Conservation (phyloP, 2,888 invertebrate genomes). For the Oligia fasciuncula region DNA sequence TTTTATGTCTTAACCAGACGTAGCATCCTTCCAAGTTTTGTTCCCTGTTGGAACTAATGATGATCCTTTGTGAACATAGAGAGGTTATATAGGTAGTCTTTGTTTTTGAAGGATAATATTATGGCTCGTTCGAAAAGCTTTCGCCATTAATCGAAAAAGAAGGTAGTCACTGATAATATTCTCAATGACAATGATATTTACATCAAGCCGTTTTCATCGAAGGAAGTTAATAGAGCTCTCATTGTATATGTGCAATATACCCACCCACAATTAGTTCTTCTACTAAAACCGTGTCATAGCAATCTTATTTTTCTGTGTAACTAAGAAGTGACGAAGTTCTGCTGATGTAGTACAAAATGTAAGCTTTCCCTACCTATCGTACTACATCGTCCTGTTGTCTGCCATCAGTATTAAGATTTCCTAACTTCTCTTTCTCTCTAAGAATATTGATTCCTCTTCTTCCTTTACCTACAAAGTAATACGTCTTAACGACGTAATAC, state of each 20-base stretch:
- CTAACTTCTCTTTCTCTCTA: neutral
- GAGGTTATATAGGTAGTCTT: too few relatives aligned
- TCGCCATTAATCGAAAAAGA: neutral
- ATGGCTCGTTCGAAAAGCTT: neutral
- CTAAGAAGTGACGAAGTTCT: neutral
- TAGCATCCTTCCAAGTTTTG: neutral
- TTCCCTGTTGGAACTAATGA: neutral
- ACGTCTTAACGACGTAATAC: conserved; percentile 31
- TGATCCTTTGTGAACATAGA: neutral
- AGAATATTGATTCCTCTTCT: neutral
- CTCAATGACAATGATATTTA: too few relatives aligned
- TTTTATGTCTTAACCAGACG: neutral
- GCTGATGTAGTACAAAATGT: neutral
- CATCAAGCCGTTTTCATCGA: too few relatives aligned
- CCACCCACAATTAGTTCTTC: neutral
- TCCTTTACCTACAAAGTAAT: conserved; percentile 3
- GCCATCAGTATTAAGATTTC: neutral
- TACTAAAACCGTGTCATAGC: neutral
- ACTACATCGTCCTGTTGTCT: neutral
- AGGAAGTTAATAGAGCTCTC: neutral
- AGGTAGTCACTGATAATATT: neutral
- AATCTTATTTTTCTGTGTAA: neutral
- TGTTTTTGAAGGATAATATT: too few relatives aligned
- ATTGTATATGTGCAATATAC: too few relatives aligned
- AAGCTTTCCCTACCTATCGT: neutral